phyloP scores from a whole-genome alignment of 2,888 invertebrate species.

The Ischnura elegans region DNA sequence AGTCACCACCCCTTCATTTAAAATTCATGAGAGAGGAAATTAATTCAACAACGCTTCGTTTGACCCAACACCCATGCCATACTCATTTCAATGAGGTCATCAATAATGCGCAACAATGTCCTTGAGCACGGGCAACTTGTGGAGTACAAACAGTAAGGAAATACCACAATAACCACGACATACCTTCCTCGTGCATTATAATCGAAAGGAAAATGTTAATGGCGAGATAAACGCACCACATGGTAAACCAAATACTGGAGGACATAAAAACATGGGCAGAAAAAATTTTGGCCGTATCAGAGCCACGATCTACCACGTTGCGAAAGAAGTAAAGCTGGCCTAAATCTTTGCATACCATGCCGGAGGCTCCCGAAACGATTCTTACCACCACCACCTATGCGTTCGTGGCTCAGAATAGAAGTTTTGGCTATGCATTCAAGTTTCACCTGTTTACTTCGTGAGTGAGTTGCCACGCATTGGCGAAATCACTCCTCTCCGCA shows the following conservation, averaged over 20 bases:
- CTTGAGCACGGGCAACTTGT: not conserved
- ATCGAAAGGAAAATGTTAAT: not conserved
- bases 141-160: not conserved
- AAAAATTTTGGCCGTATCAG: not conserved
- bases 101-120: not conserved
- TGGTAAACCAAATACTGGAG: too few species aligned
- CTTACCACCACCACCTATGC: not conserved
- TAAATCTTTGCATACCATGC: not conserved
- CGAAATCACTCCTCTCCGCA: not conserved
- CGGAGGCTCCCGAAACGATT: not conserved
- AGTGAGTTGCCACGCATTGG: not conserved
- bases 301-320: not conserved
- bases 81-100: not conserved
- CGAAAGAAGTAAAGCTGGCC: not conserved
- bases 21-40: conserved; percentile 27
- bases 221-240: too few species aligned
- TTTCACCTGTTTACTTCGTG: not conserved
- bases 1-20: conserved; percentile 14
- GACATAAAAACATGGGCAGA: too few species aligned
- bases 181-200: not conserved
- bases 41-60: conserved; percentile 28
- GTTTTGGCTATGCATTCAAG: not conserved
- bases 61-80: not conserved
- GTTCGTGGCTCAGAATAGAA: not conserved
- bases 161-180: not conserved